Percentiles rank a stretch among this genome's conserved stretches.
These are phyloP conservation scores for Morinoia aosen DNA, from an alignment of 2,888 invertebrate species.

Conservation along the genomic window DNA sequence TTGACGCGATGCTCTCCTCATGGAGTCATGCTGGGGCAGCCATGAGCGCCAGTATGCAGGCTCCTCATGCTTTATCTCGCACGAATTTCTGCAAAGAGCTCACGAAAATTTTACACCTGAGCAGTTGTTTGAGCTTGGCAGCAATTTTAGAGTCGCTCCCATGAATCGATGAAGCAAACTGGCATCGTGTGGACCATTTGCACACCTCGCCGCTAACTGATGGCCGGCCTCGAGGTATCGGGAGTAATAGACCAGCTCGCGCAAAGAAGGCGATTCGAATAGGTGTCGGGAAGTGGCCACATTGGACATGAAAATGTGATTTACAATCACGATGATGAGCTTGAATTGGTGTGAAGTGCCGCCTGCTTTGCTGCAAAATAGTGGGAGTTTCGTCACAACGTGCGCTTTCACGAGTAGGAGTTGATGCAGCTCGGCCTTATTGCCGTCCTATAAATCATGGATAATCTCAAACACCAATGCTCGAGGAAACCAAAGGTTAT, in stretches of 20 bases:
- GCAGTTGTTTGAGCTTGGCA: constrained; percentile 45
- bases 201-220: constrained; percentile 42
- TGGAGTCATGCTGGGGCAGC: not conserved
- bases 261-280: constrained; percentile 50
- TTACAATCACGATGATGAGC: constrained; percentile 51
- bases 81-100: constrained; percentile 52
- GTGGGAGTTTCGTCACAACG: not conserved
- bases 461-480: not conserved
- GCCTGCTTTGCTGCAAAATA: constrained; percentile 18
- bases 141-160: constrained; percentile 48
- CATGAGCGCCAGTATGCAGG: constrained; percentile 39
- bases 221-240: constrained; percentile 12
- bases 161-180: constrained; percentile 16
- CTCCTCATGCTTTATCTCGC: constrained; percentile 49
- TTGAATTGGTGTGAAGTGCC: constrained; percentile 24
- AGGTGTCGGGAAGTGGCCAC: constrained; percentile 25
- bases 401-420: not conserved
- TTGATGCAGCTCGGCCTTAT: constrained; percentile 13
- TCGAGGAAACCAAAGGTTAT: not conserved
- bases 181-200: constrained; percentile 36
- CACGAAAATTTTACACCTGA: constrained; percentile 52
- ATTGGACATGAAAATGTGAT: constrained; percentile 44
- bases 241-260: constrained; percentile 33
- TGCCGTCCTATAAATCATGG: constrained; percentile 18
- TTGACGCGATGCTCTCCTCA: not conserved